phyloP scores from a whole-genome alignment of 2,797 vertebrate genomes.

The Falco naumanni region DNA sequence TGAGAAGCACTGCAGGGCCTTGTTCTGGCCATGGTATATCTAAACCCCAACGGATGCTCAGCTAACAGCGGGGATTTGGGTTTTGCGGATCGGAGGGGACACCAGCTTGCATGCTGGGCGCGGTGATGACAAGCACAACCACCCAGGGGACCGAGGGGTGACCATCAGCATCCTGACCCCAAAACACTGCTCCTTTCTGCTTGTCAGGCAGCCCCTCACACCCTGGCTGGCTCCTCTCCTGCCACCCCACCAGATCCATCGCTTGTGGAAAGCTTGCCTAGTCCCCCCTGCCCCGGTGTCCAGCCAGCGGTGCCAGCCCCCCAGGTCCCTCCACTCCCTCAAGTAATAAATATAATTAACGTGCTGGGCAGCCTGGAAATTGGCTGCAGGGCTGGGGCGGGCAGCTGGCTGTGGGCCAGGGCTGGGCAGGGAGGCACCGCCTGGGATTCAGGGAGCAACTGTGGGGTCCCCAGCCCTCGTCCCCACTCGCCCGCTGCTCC shows the following conservation, averaged over 20 bases:
- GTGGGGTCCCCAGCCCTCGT: background rate
- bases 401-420: slow-evolving; percentile 3
- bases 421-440: background rate
- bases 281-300: fast-evolving
- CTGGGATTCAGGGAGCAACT: fast-evolving
- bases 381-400: slow-evolving; percentile 18
- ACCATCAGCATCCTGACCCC: background rate
- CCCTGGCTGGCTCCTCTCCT: background rate
- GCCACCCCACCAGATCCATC: background rate
- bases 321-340: background rate
- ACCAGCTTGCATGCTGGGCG: fast-evolving
- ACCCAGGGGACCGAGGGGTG: background rate
- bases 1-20: background rate
- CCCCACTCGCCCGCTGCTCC: background rate
- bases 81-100: background rate
- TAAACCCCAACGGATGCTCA: background rate
- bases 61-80: background rate
- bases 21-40: fast-evolving
- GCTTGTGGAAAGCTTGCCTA: fast-evolving
- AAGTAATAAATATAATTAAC: slow-evolving; percentile 59
- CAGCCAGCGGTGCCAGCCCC: background rate
- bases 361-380: slow-evolving; percentile 13
- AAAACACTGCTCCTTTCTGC: background rate
- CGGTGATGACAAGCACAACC: fast-evolving
- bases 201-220: background rate